Base-by-base conservation (phyloP, 2,797 vertebrate species). In the Limnodromus scolopaceus region DNA sequence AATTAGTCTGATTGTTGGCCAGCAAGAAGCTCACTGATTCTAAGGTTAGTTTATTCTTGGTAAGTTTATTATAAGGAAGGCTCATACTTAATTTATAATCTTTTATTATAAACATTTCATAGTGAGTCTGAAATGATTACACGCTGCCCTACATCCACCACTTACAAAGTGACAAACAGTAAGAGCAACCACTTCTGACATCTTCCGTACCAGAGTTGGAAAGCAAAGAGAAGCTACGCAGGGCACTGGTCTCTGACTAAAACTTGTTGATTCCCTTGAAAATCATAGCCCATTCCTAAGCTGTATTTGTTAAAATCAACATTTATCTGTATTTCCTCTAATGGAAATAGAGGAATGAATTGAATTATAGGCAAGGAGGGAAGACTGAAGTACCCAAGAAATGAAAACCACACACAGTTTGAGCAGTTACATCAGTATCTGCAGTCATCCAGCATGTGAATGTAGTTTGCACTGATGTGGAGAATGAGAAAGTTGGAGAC, bases 71-170 rank as follows among this genome's bases (percentile, higher is more conserved):
- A 19, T 10, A 23, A 65, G 14, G 9, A 4, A 76, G 63, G 11
- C 16, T 65, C 11, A 20, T 9, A 16, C 3, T 49, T 84, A 24
- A n/a, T 5, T 84, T 68, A 27, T 49, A 38, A 54, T 54, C 17
- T 79, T 58, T 36, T 28, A 11, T 39, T 48, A 71, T 22, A 23
- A 78, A 65, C 10, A 32, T 63, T 66, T 70, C 49, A 43, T 15
- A 65, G 16, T 13, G 69, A 30, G 16, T 46, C 25, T 12, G 20
- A 79, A 81, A 60, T 10, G 9, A 43, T 41, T 80, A 19, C 4
- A 2, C 20, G 4, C 20, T 46, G 19, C 30, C 8, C 39, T 61
- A 25, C 13, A 24, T 9, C 17, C 16, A 22, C 24, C 0, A 0
- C 9, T 55, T 30, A 53, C 8, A 12, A 61, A 68, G 22, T 5